Base-by-base conservation (phyloP, 2,888 invertebrate genomes). In the Isotomurus palustris region DNA sequence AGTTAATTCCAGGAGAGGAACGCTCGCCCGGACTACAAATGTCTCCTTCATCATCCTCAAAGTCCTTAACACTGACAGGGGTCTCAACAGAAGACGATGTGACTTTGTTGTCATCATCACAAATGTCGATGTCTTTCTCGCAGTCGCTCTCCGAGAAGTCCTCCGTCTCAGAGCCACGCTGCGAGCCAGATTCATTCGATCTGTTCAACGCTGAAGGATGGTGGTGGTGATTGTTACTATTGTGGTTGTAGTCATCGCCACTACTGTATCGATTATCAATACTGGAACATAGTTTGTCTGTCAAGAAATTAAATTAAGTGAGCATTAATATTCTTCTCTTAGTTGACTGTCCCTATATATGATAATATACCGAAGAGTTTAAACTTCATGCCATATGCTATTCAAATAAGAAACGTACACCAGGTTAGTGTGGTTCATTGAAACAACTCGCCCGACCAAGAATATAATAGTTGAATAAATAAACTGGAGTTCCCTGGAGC, bases 101-200 rank as follows among this genome's bases (percentile, higher is more conserved):
- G 24, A 67, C 67, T 54, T 68, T 68, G 49, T 71, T 68, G 55
- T 68, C 71, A 45, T 69, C 69, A 64, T 71, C 70, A 59, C 70
- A 70, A 62, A 69, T 70, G 56, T 70, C 71, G 53, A 70, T 70
- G 56, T 71, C 71, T 52, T 70, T 69, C 53, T 70, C 71, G 56
- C 67, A 67, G 60, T 69, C 69, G 58, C 66, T 66, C 48, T 69
- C 69, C 0, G 69, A 69, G 41, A 67, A 68, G 45, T 68, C 70
- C 47, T 67, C 69, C n/a, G 63, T 67, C 25, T 68, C 64, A 25
- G 68, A 68, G 17, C 62, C 64, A 24, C 60, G 62, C 19, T 61
- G 62, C 28, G 66, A 60, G 8, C 25, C 3, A 29, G 67, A 67
- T 25, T 58, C 64, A 29, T 63, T 57, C 38, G 58, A 59, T 52